These are phyloP conservation scores for Ceyx melanurus DNA, from an alignment of 2,113 vertebrate genomes.

Conservation along the genomic window DNA sequence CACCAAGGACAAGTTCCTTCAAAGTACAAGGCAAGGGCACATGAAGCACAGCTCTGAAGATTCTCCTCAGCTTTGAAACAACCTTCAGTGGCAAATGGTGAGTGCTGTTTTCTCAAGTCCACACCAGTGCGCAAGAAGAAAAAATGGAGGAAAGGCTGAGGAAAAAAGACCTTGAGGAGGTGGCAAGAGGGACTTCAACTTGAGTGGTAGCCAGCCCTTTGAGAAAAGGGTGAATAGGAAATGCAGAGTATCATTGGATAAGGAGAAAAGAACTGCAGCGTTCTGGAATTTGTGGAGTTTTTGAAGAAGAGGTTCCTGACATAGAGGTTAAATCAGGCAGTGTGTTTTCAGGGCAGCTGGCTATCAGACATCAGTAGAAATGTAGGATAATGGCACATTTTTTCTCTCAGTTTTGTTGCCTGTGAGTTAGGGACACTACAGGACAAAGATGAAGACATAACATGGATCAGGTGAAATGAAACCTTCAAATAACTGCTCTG, in stretches of 20 bases:
- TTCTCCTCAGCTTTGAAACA: neutral
- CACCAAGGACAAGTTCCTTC: neutral
- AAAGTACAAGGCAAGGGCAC: neutral
- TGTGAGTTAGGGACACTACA: neutral
- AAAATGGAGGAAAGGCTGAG: neutral
- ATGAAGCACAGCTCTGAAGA: constrained; percentile 6
- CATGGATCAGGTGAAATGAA: neutral
- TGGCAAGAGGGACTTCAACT: neutral
- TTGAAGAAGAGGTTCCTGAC: neutral
- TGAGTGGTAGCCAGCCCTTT: neutral
- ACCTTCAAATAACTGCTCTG: neutral
- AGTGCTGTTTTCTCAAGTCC: neutral
- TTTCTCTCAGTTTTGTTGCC: neutral
- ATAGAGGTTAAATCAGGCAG: neutral
- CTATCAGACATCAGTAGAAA: neutral
- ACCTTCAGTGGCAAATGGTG: neutral
- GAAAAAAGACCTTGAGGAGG: neutral
- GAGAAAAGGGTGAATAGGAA: neutral
- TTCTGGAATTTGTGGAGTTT: neutral
- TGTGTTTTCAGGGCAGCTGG: neutral
- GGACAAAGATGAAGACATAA: neutral
- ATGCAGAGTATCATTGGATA: neutral
- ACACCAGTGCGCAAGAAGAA: neutral
- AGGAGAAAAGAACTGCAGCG: neutral
- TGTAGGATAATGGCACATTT: neutral